These are phyloP conservation scores for Empidonax alnorum DNA, from an alignment of 2,113 vertebrate species.

Conservation along the genomic window DNA sequence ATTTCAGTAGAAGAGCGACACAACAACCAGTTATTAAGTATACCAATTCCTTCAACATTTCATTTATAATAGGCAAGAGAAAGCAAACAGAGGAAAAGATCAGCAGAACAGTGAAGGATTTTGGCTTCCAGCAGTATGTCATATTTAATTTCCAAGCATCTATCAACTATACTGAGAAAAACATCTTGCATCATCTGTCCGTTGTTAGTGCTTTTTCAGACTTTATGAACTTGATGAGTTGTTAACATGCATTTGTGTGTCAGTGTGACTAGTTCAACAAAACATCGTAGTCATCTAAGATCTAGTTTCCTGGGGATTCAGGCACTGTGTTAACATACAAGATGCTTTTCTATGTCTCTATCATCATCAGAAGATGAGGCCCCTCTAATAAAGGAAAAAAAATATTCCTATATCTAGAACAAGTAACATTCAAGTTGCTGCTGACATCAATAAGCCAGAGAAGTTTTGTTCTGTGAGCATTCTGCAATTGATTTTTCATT, in stretches of 20 bases:
- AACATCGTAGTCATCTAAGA: background rate
- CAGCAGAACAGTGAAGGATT: background rate
- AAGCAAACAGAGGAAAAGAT: background rate
- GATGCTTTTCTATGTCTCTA: background rate
- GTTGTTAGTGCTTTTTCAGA: conserved; percentile 24
- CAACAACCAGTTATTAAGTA: background rate
- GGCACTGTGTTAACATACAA: background rate
- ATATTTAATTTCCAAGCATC: background rate
- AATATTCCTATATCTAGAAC: background rate
- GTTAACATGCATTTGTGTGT: background rate
- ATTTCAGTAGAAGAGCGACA: conserved; percentile 1
- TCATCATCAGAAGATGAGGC: background rate
- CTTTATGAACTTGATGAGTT: background rate
- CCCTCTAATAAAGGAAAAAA: background rate
- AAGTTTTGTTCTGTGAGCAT: background rate
- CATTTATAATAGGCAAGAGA: background rate
- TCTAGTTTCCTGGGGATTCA: conserved; percentile 1
- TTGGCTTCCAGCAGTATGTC: background rate
- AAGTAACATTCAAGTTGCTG: background rate
- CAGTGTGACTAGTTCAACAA: background rate
- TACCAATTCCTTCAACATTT: background rate
- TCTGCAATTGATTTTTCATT: background rate
- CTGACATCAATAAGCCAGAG: background rate
- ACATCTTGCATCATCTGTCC: background rate
- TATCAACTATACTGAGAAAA: background rate